These are phyloP conservation scores for Thymelicus acteon DNA, from an alignment of 2,888 invertebrate species.

Conservation along the genomic window DNA sequence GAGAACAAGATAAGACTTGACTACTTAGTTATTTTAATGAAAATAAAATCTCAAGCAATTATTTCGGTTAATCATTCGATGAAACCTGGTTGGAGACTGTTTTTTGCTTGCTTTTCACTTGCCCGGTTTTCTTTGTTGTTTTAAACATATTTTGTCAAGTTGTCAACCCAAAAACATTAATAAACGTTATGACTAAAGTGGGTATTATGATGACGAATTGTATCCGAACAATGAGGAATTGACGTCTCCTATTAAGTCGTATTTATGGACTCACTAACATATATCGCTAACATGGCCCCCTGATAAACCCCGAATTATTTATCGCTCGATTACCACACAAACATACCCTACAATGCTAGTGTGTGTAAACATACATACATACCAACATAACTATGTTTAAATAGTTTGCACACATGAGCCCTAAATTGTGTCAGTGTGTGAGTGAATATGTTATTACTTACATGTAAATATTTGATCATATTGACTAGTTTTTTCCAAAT, in stretches of 20 bases:
- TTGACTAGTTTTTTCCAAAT: constrained; percentile 9
- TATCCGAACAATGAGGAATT: no score
- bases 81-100: no score
- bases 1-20: no score
- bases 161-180: no score
- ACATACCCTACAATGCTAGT: constrained; percentile 37
- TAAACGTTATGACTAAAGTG: no score
- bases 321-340: constrained; percentile 72
- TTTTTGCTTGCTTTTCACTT: no score
- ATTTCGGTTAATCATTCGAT: no score
- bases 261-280: constrained; percentile 54
- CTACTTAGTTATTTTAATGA: no score
- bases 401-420: not conserved
- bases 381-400: not conserved
- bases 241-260: constrained; percentile 10
- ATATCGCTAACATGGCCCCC: constrained; percentile 67
- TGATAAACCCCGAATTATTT: constrained; percentile 81
- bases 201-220: no score
- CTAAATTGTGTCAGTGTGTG: constrained; percentile 19
- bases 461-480: constrained; percentile 35
- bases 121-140: no score
- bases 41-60: no score
- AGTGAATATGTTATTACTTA: constrained; percentile 20
- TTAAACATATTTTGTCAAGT: no score
- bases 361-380: constrained; percentile 26